Conservation (phyloP, 1,140 invertebrate species). For the Anthonomus grandis region DNA sequence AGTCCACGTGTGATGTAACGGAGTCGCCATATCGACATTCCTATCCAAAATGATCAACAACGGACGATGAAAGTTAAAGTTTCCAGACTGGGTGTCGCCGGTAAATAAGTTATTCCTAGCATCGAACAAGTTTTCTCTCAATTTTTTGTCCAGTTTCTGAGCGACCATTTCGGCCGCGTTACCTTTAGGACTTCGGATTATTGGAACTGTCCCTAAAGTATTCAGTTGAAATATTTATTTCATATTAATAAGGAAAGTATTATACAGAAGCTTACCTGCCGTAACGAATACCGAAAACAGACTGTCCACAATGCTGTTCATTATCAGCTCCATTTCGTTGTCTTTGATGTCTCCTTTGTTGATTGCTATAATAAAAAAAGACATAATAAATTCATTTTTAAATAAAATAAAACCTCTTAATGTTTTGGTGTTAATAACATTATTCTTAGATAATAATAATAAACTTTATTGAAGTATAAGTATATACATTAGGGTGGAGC, state of each 20-base stretch:
- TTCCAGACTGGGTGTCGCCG: slow-evolving; percentile 74
- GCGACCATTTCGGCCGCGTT: slow-evolving; percentile 99
- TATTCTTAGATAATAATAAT: too few relatives aligned
- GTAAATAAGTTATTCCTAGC: slow-evolving; percentile 94
- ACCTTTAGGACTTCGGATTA: slow-evolving; percentile 91
- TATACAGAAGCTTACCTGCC: slow-evolving; percentile 58
- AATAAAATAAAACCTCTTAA: slow-evolving; percentile 7
- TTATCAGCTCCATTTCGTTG: slow-evolving; percentile 91
- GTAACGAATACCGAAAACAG: slow-evolving; percentile 98
- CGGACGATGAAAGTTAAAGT: slow-evolving; percentile 87
- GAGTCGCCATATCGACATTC: slow-evolving; percentile 95
- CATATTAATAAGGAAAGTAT: neutral
- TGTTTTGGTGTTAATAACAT: neutral
- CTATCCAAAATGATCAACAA: slow-evolving; percentile 91
- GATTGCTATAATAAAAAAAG: slow-evolving; percentile 65
- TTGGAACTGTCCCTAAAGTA: slow-evolving; percentile 78
- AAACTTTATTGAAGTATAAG: too few relatives aligned
- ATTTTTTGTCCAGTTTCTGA: slow-evolving; percentile 94
- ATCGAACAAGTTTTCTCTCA: slow-evolving; percentile 95
- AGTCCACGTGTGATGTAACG: slow-evolving; percentile 98
- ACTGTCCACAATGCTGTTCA: slow-evolving; percentile 94
- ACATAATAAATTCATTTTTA: slow-evolving; percentile 14
- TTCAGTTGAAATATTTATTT: neutral
- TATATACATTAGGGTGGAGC: too few relatives aligned
- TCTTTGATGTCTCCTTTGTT: slow-evolving; percentile 94